These are phyloP conservation scores for Trypoxylus dichotomus DNA, from an alignment of 1,140 invertebrate genomes.

Conservation along the genomic window DNA sequence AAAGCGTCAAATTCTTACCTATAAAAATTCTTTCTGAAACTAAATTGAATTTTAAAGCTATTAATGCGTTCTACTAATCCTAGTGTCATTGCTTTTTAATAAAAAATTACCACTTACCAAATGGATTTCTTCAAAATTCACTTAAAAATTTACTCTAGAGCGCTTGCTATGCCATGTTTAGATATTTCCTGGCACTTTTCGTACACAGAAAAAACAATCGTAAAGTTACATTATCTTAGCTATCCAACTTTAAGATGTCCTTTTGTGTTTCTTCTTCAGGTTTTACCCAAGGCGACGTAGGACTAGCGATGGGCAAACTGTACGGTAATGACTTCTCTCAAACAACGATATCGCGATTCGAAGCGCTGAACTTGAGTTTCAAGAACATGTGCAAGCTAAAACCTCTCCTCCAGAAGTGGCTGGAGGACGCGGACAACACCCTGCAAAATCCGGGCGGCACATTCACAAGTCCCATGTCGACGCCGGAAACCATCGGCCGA, in stretches of 20 bases:
- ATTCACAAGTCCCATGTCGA: constrained; percentile 73
- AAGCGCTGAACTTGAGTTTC: constrained; percentile 96
- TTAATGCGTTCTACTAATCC: no score
- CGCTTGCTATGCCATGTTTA: no score
- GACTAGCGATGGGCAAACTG: constrained; percentile 96
- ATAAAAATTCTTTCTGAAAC: no score
- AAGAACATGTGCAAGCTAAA: constrained; percentile 99
- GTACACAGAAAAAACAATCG: no score
- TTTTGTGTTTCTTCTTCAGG: constrained; percentile 60
- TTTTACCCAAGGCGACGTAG: constrained; percentile 98
- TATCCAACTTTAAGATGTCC: constrained; percentile 5
- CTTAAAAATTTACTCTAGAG: no score
- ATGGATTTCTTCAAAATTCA: no score
- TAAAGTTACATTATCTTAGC: not conserved
- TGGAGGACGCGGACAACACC: constrained; percentile 92
- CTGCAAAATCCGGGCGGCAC: constrained; percentile 74
- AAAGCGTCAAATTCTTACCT: no score
- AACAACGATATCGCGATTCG: constrained; percentile 98
- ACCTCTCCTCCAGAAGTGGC: constrained; percentile 95
- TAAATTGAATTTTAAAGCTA: no score
- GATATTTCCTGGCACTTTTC: no score
- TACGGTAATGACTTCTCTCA: constrained; percentile 99
- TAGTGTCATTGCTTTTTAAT: no score
- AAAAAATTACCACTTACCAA: no score
- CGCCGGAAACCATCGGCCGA: constrained; percentile 83